Percentiles rank a stretch among this genome's conserved stretches.
Conservation (phyloP, 1,140 invertebrate genomes). For the Bombus pascuorum region DNA sequence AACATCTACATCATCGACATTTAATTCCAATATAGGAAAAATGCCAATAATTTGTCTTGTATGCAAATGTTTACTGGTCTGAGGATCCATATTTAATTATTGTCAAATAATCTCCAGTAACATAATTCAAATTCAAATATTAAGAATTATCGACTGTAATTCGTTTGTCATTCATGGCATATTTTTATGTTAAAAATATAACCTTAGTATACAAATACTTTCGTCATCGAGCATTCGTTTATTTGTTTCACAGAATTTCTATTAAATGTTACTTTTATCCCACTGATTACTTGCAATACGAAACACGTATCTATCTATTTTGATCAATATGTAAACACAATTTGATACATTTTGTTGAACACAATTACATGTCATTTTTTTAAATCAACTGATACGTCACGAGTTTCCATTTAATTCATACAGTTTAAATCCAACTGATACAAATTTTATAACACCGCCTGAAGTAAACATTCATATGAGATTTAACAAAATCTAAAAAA, state of each 20-base stretch:
- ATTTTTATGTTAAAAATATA: neutral
- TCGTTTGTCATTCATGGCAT: neutral
- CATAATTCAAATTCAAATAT: neutral
- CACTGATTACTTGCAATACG: neutral
- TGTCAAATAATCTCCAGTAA: neutral
- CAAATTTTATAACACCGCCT: neutral
- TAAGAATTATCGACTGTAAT: neutral
- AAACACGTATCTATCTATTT: neutral
- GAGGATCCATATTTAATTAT: conserved; percentile 35
- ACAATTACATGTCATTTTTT: neutral
- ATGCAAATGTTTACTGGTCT: conserved; percentile 3
- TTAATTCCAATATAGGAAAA: conserved; percentile 44
- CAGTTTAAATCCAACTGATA: too few relatives aligned
- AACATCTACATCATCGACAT: conserved; percentile 67
- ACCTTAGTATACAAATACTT: neutral
- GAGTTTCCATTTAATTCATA: too few relatives aligned
- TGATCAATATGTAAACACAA: neutral
- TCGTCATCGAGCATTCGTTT: neutral
- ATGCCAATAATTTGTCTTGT: conserved; percentile 38
- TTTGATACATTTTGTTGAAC: neutral
- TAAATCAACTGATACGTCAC: neutral
- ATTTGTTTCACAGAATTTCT: neutral
- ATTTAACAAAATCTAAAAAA: neutral
- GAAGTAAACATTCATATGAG: neutral
- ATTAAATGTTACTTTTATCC: neutral